A percentile compares a stretch with the other conserved stretches of the same genome.
Conservation (phyloP, 2,113 vertebrate genomes). For the Chrysemys picta region DNA sequence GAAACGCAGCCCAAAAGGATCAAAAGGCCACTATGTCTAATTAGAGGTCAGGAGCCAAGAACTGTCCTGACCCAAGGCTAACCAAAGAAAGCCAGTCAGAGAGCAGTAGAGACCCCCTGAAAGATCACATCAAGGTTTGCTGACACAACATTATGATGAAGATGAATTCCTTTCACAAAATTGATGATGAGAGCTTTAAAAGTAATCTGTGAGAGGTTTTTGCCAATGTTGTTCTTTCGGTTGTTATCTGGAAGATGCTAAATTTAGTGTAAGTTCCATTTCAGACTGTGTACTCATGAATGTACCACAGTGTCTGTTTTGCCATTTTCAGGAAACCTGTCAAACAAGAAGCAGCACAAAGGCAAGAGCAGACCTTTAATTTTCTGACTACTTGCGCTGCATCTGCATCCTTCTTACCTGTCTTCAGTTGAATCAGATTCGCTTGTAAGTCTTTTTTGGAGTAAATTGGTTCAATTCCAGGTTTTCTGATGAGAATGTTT, state of each 20-base stretch:
- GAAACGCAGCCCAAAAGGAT: too few relatives aligned
- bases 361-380: conserved; percentile 21
- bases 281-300: conserved; percentile 19
- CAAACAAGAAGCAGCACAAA: conserved; percentile 22
- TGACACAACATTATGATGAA: not conserved
- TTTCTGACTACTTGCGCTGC: not conserved
- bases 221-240: conserved; percentile 11
- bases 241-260: conserved; percentile 1
- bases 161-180: conserved; percentile 1
- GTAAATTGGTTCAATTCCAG: conserved; percentile 36
- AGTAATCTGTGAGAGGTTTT: not conserved
- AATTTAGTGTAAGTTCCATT: not conserved
- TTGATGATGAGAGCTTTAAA: conserved; percentile 2
- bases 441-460: conserved; percentile 34
- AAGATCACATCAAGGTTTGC: too few relatives aligned
- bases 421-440: conserved; percentile 17
- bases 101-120: too few relatives aligned
- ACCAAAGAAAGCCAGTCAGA: too few relatives aligned
- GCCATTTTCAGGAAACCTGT: conserved; percentile 33
- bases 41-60: too few relatives aligned
- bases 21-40: too few relatives aligned
- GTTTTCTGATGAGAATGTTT: conserved; percentile 37
- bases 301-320: not conserved
- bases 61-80: too few relatives aligned
- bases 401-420: conserved; percentile 32